A percentile compares a stretch with the other conserved stretches of the same genome.
Evolutionary conservation across 2,113 vertebrate genomes (phyloP).

Genomic region (Lepus timidus): DNA sequence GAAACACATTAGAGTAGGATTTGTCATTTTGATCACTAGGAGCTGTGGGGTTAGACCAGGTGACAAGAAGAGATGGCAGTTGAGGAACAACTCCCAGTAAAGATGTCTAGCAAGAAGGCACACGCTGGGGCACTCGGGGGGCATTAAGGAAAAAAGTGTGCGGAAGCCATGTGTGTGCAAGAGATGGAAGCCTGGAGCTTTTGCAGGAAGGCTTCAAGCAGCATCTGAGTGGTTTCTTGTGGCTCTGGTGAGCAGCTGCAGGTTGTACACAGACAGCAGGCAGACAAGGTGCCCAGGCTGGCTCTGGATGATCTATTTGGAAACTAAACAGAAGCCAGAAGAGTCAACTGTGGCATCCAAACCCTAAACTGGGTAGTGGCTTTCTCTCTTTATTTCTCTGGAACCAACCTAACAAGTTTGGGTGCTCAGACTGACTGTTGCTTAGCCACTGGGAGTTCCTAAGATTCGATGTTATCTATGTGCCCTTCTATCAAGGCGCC

Average conservation of each 20-base stretch:
- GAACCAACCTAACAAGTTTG: not conserved
- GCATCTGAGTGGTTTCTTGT: accelerated
- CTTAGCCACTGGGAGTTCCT: not conserved
- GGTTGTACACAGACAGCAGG: not conserved
- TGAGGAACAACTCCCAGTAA: not conserved
- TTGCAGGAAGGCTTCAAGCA: not conserved
- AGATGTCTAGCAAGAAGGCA: not conserved
- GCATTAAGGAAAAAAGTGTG: not conserved
- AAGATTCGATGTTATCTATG: not conserved
- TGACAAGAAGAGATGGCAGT: not conserved
- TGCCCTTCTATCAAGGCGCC: not conserved
- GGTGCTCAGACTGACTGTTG: no score
- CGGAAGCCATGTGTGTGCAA: not conserved
- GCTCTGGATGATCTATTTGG: not conserved
- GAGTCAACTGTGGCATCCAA: not conserved
- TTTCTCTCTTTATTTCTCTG: not conserved
- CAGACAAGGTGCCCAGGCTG: accelerated
- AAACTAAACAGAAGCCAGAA: not conserved
- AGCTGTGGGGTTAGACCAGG: not conserved
- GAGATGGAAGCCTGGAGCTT: not conserved
- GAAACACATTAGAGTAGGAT: not conserved
- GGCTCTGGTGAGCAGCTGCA: not conserved
- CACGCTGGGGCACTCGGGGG: not conserved
- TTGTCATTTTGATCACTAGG: not conserved
- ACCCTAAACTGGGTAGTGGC: not conserved